Evolutionary conservation across 2,888 invertebrate genomes (phyloP).

Genomic region (Bimastos eiseni): DNA sequence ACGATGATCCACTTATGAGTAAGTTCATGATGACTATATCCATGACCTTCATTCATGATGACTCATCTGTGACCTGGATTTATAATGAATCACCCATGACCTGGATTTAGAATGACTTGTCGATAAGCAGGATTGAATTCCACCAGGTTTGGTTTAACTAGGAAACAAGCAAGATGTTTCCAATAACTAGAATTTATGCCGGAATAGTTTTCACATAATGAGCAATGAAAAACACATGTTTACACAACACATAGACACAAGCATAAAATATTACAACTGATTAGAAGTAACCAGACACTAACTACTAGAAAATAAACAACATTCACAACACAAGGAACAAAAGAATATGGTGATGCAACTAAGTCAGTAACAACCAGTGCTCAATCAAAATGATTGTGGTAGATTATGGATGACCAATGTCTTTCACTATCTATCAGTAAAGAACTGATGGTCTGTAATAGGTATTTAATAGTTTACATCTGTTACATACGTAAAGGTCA

Average conservation of each 20-base stretch:
- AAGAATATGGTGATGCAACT: not conserved
- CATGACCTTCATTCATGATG: not conserved
- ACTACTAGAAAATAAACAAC: not conserved
- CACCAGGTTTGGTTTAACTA: not conserved
- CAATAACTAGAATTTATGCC: not conserved
- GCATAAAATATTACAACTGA: not conserved
- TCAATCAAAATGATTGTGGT: not conserved
- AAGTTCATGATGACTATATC: not conserved
- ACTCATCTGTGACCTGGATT: not conserved
- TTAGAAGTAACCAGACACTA: not conserved
- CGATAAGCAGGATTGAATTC: not conserved
- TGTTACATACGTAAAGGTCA: not conserved
- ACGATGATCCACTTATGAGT: not conserved
- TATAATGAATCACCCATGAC: not conserved
- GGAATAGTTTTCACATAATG: not conserved
- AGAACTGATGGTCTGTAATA: not conserved
- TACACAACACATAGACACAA: not conserved
- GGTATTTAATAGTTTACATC: not conserved
- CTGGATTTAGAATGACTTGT: not conserved
- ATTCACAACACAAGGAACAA: not conserved
- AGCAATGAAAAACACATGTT: not conserved
- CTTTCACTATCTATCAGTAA: not conserved
- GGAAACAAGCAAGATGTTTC: not conserved
- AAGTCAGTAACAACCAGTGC: not conserved
- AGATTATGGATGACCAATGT: not conserved